These are phyloP conservation scores for Drosophila fulvimacula DNA, from an alignment of 2,888 invertebrate genomes.

Conservation along the genomic window DNA sequence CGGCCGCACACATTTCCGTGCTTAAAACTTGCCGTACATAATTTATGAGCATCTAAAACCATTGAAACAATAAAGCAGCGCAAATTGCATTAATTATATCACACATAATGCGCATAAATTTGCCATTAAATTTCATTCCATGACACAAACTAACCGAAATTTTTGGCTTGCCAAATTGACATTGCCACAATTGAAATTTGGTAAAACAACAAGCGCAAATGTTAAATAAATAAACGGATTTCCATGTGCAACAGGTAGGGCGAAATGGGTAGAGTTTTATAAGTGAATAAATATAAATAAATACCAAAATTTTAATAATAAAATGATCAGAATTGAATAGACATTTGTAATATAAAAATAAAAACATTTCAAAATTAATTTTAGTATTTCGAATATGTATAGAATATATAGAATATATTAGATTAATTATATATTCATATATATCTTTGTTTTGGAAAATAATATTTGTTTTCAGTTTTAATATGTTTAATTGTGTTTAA, in stretches of 20 bases:
- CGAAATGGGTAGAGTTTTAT: not conserved
- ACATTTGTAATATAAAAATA: no score
- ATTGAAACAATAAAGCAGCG: conserved; percentile 27
- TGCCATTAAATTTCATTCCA: conserved; percentile 12
- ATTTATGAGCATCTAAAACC: conserved; percentile 22
- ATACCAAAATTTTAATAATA: no score
- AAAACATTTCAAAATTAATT: no score
- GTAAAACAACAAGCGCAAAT: not conserved
- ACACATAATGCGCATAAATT: conserved; percentile 19
- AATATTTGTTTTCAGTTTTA: no score
- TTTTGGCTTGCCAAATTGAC: not conserved
- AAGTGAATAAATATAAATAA: not conserved
- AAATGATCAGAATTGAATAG: not conserved
- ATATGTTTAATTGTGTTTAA: no score
- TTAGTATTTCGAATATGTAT: no score
- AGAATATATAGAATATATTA: no score
- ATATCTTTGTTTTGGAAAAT: no score
- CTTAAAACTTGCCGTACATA: conserved; percentile 41
- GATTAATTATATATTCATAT: no score
- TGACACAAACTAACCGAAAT: conserved; percentile 6
- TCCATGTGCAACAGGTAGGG: conserved; percentile 4
- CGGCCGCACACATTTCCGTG: conserved; percentile 46
- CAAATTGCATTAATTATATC: conserved; percentile 52
- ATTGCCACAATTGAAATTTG: not conserved
- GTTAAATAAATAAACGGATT: conserved; percentile 5